Percentiles rank a stretch among this genome's conserved stretches.
Evolutionary conservation across 2,113 vertebrate genomes (phyloP).

Genomic region (Onychostoma macrolepis): DNA sequence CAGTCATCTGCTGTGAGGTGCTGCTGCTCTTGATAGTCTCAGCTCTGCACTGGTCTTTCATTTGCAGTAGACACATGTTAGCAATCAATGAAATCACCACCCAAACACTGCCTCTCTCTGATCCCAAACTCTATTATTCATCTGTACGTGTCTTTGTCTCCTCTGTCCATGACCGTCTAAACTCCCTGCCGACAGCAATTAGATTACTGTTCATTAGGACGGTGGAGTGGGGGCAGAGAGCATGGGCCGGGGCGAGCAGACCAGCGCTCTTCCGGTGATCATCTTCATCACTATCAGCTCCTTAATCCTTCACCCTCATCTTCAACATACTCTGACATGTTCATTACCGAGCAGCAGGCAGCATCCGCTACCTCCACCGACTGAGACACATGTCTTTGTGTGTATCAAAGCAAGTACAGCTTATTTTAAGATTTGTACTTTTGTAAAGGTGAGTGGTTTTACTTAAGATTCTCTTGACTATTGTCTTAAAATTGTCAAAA

Average conservation of each 20-base stretch:
- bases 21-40: neutral
- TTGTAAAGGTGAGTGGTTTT: neutral
- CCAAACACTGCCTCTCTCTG: constrained; percentile 52
- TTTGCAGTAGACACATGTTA: constrained; percentile 12
- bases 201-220: constrained; percentile 76
- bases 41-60: constrained; percentile 28
- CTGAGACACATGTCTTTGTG: constrained; percentile 38
- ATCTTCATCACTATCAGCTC: constrained; percentile 77
- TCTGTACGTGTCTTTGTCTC: constrained; percentile 60
- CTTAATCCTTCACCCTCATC: constrained; percentile 77
- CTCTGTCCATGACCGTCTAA: constrained; percentile 69
- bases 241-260: constrained; percentile 47
- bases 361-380: constrained; percentile 49
- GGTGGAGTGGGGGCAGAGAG: constrained; percentile 63
- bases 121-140: constrained; percentile 59
- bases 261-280: constrained; percentile 64
- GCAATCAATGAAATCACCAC: constrained; percentile 36
- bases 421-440: neutral
- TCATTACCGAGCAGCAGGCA: constrained; percentile 70
- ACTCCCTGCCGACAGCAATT: constrained; percentile 74
- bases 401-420: neutral
- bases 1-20: neutral
- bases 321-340: constrained; percentile 69
- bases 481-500: too few relatives aligned
- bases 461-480: neutral